phyloP scores from a whole-genome alignment of 1,140 invertebrate species.

The Matsumurasca onukii region DNA sequence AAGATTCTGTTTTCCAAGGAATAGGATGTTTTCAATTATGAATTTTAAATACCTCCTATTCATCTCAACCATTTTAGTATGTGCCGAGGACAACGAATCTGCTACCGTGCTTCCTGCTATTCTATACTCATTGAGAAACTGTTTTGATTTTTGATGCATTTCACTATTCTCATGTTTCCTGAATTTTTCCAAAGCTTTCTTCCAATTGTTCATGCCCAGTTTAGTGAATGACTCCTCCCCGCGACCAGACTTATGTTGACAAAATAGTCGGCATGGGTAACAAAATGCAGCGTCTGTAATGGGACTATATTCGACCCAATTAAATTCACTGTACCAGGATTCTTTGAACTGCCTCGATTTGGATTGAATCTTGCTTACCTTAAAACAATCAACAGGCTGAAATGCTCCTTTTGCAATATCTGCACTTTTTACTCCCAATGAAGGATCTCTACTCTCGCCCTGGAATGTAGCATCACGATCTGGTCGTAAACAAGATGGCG shows the following conservation, averaged over 20 bases:
- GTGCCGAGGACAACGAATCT: background rate
- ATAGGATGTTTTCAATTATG: conserved; percentile 8
- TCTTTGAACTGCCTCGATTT: conserved; percentile 13
- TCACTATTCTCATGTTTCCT: background rate
- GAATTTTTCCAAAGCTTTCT: background rate
- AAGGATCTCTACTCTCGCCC: background rate
- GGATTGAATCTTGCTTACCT: background rate
- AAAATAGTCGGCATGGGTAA: background rate
- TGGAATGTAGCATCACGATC: background rate
- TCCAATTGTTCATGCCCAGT: conserved; percentile 10
- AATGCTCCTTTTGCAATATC: background rate
- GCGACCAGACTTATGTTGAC: conserved; percentile 1
- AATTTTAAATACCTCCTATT: conserved; percentile 5
- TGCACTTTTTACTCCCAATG: background rate
- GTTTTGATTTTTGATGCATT: background rate
- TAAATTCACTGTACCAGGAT: conserved; percentile 6
- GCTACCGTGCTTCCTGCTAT: background rate
- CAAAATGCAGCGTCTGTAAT: conserved; percentile 7
- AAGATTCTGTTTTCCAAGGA: conserved; percentile 10
- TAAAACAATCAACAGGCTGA: background rate
- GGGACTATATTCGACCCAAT: conserved; percentile 5
- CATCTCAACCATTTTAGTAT: background rate
- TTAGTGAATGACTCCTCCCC: conserved; percentile 7
- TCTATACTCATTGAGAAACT: conserved; percentile 4
- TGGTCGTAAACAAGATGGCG: background rate